Evolutionary conservation across 1,140 invertebrate species (phyloP).

Genomic region (Hylyphantes graminicola): DNA sequence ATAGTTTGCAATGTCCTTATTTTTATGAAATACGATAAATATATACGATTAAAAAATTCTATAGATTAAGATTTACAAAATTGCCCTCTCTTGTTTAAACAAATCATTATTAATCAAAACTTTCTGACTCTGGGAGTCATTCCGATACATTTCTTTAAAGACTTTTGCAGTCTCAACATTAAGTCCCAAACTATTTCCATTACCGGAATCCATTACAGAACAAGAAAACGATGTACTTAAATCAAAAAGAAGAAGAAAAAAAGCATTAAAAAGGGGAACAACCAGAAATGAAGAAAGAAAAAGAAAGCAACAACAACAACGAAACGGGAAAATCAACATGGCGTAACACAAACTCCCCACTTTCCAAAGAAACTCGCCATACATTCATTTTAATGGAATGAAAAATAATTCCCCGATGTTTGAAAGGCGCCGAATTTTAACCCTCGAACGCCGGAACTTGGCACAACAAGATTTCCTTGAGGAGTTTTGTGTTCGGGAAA

Average conservation of each 20-base stretch:
- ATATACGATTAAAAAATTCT: no score
- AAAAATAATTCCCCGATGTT: constrained; percentile 29
- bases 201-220: neutral
- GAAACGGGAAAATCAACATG: neutral
- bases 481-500: constrained; percentile 12
- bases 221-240: neutral
- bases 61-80: no score
- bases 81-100: no score
- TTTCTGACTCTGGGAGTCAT: no score
- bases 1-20: no score
- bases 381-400: constrained; percentile 18
- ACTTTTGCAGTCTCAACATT: no score
- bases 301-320: neutral
- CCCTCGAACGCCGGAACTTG: constrained; percentile 6
- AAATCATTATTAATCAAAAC: no score
- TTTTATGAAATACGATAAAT: no score
- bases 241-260: neutral
- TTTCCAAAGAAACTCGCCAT: constrained; percentile 19
- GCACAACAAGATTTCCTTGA: constrained; percentile 19
- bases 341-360: constrained; percentile 2
- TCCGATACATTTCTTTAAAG: no score
- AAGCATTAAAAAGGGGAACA: neutral
- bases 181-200: constrained; percentile 2
- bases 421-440: constrained; percentile 11
- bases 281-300: neutral